Evolutionary conservation across 2,797 vertebrate species (phyloP).

Genomic region (Garrulus glandarius): DNA sequence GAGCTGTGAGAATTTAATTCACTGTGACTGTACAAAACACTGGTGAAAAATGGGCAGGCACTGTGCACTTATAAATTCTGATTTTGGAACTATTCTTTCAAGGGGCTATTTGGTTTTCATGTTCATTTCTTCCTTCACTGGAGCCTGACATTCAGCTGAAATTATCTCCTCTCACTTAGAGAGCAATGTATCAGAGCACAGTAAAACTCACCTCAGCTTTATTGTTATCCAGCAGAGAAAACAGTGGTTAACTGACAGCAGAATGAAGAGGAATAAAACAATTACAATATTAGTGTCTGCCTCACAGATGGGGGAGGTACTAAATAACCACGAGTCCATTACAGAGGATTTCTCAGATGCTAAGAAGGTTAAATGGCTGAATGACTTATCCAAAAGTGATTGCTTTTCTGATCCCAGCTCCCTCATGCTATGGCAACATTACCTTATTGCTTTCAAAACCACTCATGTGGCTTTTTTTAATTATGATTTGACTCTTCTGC

Average conservation of each 20-base stretch:
- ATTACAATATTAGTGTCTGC: constrained; percentile 18
- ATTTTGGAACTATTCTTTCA: constrained; percentile 18
- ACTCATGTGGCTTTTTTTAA: background rate
- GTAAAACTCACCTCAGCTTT: constrained; percentile 22
- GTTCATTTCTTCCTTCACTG: constrained; percentile 41
- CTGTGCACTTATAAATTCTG: background rate
- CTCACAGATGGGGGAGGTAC: background rate
- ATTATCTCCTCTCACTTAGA: constrained; percentile 17
- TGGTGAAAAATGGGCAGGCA: background rate
- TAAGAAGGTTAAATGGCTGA: constrained; percentile 57
- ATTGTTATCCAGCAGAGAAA: constrained; percentile 40
- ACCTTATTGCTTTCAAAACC: constrained; percentile 41
- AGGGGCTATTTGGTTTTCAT: constrained; percentile 2
- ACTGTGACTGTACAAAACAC: background rate
- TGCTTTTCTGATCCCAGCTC: constrained; percentile 36
- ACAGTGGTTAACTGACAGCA: constrained; percentile 27
- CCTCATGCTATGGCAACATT: background rate
- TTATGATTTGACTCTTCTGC: background rate
- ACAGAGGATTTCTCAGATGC: constrained; percentile 16
- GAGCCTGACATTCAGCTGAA: constrained; percentile 28
- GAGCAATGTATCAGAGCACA: background rate
- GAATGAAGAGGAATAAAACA: constrained; percentile 11
- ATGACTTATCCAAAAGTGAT: constrained; percentile 40
- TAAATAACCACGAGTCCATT: background rate
- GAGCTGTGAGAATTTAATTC: background rate